These are phyloP conservation scores for Drosophila yakuba DNA, from an alignment of 1,140 invertebrate species.

Conservation along the genomic window DNA sequence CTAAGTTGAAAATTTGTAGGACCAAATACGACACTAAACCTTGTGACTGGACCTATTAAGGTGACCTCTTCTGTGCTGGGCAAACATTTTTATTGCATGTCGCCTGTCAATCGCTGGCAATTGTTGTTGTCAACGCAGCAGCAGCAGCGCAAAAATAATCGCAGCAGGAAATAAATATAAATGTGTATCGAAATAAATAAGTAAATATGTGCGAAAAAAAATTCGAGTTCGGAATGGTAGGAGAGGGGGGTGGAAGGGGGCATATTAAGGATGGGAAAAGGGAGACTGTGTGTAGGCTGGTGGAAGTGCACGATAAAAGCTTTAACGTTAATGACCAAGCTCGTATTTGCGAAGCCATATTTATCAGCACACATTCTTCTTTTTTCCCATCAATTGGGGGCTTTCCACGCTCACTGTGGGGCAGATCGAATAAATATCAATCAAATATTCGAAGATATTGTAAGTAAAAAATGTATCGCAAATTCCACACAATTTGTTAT, in stretches of 20 bases:
- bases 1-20: not conserved
- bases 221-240: not conserved
- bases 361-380: constrained; percentile 18
- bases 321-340: constrained; percentile 65
- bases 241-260: not conserved
- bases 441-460: not conserved
- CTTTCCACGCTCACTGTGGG: not conserved
- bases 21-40: not conserved
- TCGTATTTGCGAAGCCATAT: constrained; percentile 6
- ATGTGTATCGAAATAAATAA: constrained; percentile 66
- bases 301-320: constrained; percentile 57
- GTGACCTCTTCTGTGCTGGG: constrained; percentile 14
- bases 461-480: not conserved
- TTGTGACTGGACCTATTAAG: not conserved
- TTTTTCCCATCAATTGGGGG: not conserved
- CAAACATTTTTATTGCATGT: constrained; percentile 50
- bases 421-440: not conserved
- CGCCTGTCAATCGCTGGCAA: constrained; percentile 50
- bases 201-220: constrained; percentile 53
- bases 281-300: constrained; percentile 31
- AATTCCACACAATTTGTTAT: too few relatives aligned
- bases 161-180: constrained; percentile 62
- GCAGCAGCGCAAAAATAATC: constrained; percentile 45
- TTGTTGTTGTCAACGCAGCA: constrained; percentile 49
- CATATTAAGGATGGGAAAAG: not conserved